Evolutionary conservation across 30 jellyfish, hydroid and myxozoan species (phyloP), one percentile per base, ranked within the genome.

Genomic region (Nemopilema nomurai): DNA sequence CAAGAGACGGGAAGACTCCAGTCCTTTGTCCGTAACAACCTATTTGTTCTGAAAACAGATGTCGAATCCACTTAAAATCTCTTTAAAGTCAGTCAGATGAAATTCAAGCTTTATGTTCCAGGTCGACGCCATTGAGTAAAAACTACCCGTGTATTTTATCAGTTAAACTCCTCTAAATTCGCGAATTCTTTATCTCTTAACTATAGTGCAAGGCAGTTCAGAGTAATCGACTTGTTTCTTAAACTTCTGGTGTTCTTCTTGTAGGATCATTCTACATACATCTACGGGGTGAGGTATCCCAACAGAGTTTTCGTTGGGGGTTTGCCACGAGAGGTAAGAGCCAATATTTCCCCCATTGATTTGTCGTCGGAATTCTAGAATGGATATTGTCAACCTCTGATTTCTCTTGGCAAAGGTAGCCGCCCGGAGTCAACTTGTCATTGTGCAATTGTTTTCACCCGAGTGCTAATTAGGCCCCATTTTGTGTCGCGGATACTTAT

Each of bases 281-380:
- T 89, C 0, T 76, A 25, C 28, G 96, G 96, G 0, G 83, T 89
- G 8, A 26, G 89, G 51, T 89, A 80, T 51, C 96, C 96, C 0
- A 89, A 89, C 30, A 18, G 96, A 16, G 62, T 89, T 1, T 89
- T 89, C 67, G 96, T 89, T 62, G 96, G 96, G n/a, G 96, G 96
- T 18, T 57, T 89, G 81, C 92, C 96, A 0, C 62, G 89, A 19
- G 86, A 89, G 92, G 96, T 89, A 25, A 50, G 79, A 22, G 9
- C 71, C 23, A 33, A 27, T 27, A 16, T n/a, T 31, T 20, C 22
- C 1, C 24, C 22, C 1, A 1, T 26, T 3, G 77, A 67, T 67
- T 67, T 67, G n/a, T 41, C 24, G n/a, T n/a, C n/a, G n/a, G n/a
- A n/a, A n/a, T n/a, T n/a, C n/a, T 41, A 41, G 57, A 41, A 41